Percentiles rank a stretch among this genome's conserved stretches.
Evolutionary conservation across 2,797 vertebrate species (phyloP).

Genomic region (Parauchenoglanis ngamensis): DNA sequence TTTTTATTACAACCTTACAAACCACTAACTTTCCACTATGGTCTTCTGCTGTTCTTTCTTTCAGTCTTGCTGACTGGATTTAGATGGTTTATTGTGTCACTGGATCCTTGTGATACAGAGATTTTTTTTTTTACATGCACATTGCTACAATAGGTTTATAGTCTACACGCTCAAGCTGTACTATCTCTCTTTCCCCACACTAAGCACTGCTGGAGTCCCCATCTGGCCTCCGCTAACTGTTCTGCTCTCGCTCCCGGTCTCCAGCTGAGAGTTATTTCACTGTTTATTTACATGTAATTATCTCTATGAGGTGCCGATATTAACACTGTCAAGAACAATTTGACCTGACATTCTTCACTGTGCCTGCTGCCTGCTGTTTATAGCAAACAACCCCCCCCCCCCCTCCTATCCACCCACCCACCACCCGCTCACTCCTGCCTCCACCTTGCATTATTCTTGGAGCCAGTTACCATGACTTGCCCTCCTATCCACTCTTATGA

Average conservation of each 20-base stretch:
- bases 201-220: slow-evolving; percentile 78
- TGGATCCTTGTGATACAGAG: not conserved
- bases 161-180: slow-evolving; percentile 24
- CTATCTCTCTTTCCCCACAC: slow-evolving; percentile 55
- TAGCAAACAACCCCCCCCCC: slow-evolving; percentile 71
- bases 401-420: slow-evolving; percentile 29
- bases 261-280: slow-evolving; percentile 98
- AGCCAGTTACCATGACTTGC: slow-evolving; percentile 41
- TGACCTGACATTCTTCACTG: slow-evolving; percentile 99
- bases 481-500: slow-evolving; percentile 51
- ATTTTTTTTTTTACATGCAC: slow-evolving; percentile 28
- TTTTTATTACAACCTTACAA: slow-evolving; percentile 70
- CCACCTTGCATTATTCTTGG: slow-evolving; percentile 61
- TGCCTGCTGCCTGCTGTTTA: slow-evolving; percentile 83
- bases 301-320: slow-evolving; percentile 99
- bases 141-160: slow-evolving; percentile 30
- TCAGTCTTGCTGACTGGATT: not conserved
- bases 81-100: slow-evolving; percentile 29
- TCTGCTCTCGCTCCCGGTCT: slow-evolving; percentile 79
- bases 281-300: slow-evolving; percentile 99
- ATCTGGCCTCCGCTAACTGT: slow-evolving; percentile 86
- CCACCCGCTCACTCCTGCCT: slow-evolving; percentile 34
- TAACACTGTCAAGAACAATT: slow-evolving; percentile 99
- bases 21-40: slow-evolving; percentile 30
- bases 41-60: slow-evolving; percentile 3